Base-by-base conservation (phyloP, 2,113 vertebrate genomes). In the Danio rerio region DNA sequence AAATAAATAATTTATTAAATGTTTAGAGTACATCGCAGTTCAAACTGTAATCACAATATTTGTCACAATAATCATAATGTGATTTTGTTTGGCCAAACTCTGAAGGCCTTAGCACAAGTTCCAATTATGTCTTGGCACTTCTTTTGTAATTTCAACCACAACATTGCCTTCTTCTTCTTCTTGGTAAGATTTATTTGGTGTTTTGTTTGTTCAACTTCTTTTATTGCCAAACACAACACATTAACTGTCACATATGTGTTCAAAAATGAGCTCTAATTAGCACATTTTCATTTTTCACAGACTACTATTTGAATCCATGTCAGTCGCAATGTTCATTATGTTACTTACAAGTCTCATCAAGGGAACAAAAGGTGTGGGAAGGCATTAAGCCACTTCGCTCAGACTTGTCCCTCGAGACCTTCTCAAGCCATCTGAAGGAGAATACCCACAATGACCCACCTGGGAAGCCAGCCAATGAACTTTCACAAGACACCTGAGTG, bases 401-500 rank as follows among this genome's bases (percentile, higher is more conserved):
- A 59, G 16, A 75, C 4, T 6, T 13, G 52, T 45, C 52, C 71
- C 31, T 5, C 0, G n/a, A 58, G 55, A 45, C n/a, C 15, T 40
- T 59, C 73, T 75, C n/a, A 61, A 75, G n/a, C n/a, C 6, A 76
- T 47, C n/a, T 4, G 12, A 47, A 75, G 16, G 16, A 76, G 73
- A 12, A 31, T 76, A 45, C 56, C 6, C 55, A 47, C 55, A 76
- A 76, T 61, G 73, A 76, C 42, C 73, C 55, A 76, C 55, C 55
- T 3, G 55, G 73, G 55, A 76, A 21, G 5, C 12, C 55, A 45
- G 42, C n/a, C 73, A 76, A 61, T 76, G 47, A 59, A 43, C 55
- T 47, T 76, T 20, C 10, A n/a, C 18, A 13, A 76, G 73, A 76
- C 55, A 76, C 73, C 56, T 76, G 55, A 76, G 18, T 55, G 10